Conservation (phyloP, 2,888 invertebrate species). For the Blastobasis lacticolella region DNA sequence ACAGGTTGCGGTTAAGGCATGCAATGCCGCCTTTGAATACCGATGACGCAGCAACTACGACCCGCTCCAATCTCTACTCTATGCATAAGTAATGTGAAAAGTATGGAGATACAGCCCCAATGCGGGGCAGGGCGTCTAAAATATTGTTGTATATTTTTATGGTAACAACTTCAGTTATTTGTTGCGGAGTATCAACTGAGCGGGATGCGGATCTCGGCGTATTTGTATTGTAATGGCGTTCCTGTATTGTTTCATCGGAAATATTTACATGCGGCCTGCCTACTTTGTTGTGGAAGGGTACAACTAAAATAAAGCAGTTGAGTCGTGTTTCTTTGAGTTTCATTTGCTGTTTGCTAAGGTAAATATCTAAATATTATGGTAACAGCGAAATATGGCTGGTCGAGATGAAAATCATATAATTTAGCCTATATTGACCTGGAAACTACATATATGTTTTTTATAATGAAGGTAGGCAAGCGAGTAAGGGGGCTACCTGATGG, state of each 20-base stretch:
- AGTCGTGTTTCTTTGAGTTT: neutral
- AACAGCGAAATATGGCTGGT: too few relatives aligned
- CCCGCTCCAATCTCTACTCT: conserved; percentile 71
- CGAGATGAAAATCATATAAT: too few relatives aligned
- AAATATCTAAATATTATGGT: too few relatives aligned
- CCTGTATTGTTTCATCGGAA: neutral
- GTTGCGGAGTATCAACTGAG: conserved; percentile 32
- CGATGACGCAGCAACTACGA: conserved; percentile 61
- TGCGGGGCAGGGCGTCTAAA: conserved; percentile 33
- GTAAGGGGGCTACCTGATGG: too few relatives aligned
- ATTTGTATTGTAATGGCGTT: conserved; percentile 5
- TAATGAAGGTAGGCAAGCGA: too few relatives aligned
- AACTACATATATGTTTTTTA: too few relatives aligned
- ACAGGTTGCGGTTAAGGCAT: conserved; percentile 54
- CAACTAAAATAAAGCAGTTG: too few relatives aligned
- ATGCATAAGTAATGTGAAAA: conserved; percentile 73
- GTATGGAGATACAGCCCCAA: conserved; percentile 56
- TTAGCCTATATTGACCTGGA: too few relatives aligned
- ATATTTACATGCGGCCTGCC: neutral
- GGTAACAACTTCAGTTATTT: conserved; percentile 58
- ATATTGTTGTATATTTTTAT: conserved; percentile 65
- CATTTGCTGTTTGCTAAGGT: neutral
- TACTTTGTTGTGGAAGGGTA: too few relatives aligned
- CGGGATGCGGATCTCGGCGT: conserved; percentile 13
- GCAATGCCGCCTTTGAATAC: conserved; percentile 57